Evolutionary conservation across 1,140 invertebrate genomes (phyloP).

Genomic region (Ips typographus): DNA sequence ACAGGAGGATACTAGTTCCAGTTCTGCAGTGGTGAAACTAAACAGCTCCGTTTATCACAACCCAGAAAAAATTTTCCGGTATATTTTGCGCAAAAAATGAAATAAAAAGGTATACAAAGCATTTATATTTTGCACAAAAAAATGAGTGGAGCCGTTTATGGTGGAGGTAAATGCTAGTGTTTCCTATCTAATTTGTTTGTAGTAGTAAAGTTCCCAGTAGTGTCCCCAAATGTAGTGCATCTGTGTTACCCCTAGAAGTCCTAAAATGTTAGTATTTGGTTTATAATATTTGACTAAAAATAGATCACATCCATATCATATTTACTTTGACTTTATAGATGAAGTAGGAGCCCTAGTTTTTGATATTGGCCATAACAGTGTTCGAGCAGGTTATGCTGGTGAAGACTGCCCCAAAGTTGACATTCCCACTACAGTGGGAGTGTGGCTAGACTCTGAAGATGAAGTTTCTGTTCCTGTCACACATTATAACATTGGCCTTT

Average conservation of each 20-base stretch:
- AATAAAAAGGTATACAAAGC: constrained; percentile 3
- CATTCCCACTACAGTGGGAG: constrained; percentile 74
- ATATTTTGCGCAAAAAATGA: constrained; percentile 10
- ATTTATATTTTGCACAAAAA: constrained; percentile 16
- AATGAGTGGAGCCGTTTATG: constrained; percentile 57
- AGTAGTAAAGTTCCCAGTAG: too few relatives aligned
- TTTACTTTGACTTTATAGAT: constrained; percentile 54
- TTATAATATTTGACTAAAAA: neutral
- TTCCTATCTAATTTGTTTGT: neutral
- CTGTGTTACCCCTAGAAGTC: too few relatives aligned
- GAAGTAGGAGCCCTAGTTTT: constrained; percentile 80
- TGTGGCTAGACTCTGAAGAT: constrained; percentile 62
- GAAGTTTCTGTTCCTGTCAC: constrained; percentile 51
- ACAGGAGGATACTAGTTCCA: too few relatives aligned
- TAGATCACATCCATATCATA: neutral
- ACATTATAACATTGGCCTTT: constrained; percentile 64
- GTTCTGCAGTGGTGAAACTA: too few relatives aligned
- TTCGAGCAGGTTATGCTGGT: constrained; percentile 80
- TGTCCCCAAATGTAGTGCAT: too few relatives aligned
- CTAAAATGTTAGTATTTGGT: neutral
- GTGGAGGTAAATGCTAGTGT: constrained; percentile 51
- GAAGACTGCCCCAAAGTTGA: constrained; percentile 88
- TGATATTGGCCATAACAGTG: constrained; percentile 70
- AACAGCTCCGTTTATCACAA: too few relatives aligned
- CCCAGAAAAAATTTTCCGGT: too few relatives aligned